Conservation (phyloP, 2,888 invertebrate genomes). For the Busseola fusca region DNA sequence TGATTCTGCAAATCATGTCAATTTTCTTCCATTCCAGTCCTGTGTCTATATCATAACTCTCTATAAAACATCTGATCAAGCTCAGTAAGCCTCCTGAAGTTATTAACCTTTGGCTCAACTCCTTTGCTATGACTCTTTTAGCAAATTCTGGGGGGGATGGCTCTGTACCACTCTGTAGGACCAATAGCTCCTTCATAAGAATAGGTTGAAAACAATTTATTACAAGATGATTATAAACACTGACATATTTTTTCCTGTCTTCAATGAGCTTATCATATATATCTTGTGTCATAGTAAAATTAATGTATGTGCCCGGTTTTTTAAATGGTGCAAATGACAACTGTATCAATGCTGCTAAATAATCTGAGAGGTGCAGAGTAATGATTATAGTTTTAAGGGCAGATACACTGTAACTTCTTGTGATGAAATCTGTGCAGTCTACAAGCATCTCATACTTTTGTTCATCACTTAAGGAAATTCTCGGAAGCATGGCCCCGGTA, state of each 20-base stretch:
- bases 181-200: slow-evolving; percentile 92
- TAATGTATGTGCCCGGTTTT: slow-evolving; percentile 85
- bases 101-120: slow-evolving; percentile 89
- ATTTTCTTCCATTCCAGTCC: slow-evolving; percentile 91
- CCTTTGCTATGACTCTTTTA: slow-evolving; percentile 88
- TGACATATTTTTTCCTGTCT: slow-evolving; percentile 87
- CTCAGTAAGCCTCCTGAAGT: slow-evolving; percentile 90
- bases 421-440: slow-evolving; percentile 84
- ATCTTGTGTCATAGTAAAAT: slow-evolving; percentile 88
- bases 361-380: slow-evolving; percentile 88
- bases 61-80: slow-evolving; percentile 91
- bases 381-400: slow-evolving; percentile 89
- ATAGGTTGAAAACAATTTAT: slow-evolving; percentile 89
- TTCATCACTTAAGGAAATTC: slow-evolving; percentile 79
- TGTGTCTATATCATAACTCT: slow-evolving; percentile 86
- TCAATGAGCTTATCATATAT: slow-evolving; percentile 84
- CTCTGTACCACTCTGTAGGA: slow-evolving; percentile 88
- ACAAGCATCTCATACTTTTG: slow-evolving; percentile 87
- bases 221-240: slow-evolving; percentile 86
- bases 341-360: slow-evolving; percentile 92
- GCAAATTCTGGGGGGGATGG: slow-evolving; percentile 90
- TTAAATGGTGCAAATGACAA: slow-evolving; percentile 91
- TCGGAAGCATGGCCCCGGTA: slow-evolving; percentile 71
- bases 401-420: slow-evolving; percentile 82
- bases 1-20: slow-evolving; percentile 91